Base-by-base conservation (phyloP, 2,113 vertebrate species). In the Vidua chalybeata region DNA sequence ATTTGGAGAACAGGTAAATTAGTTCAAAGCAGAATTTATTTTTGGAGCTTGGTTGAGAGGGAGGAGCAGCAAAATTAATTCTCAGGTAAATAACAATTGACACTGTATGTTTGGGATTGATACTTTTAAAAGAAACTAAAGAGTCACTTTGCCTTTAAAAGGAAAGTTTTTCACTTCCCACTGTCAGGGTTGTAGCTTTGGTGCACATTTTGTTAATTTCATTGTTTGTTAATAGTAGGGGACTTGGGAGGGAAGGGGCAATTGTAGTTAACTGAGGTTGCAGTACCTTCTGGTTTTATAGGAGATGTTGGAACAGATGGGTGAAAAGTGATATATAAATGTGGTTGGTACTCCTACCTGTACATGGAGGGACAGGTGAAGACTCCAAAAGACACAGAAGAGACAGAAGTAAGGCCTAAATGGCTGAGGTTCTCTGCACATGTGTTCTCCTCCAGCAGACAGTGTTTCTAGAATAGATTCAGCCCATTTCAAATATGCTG, bases 41-140 rank as follows among this genome's bases (percentile, higher is more conserved):
- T 49, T 45, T 80, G 45, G 41, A 85, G 15, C 6, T 9, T 23
- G 3, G 10, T 10, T 35, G 22, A 20, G 61, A 28, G 8, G 24
- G 33, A 54, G 2, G 7, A 8, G 5, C 45, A 48, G 31, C 31
- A 59, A 86, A 77, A 33, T 19, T 30, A 46, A 23, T 76, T 43
- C 77, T 49, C 28, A 39, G 20, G 6, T 79, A 39, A 45, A 37
- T 54, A 52, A 89, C 72, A 71, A 43, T 6, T 26, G 30, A 16
- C 5, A 8, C 3, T 9, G 0, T 10, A 5, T 5, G 3, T 73
- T 55, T 39, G 13, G 15, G 14, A 11, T 6, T 41, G 16, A 3
- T 67, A 13, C 14, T 96, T 77, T 48, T 76, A 5, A 33, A 67
- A 59, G 12, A 67, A 86, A 39, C 4, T 11, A 0, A 45, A 13